Conservation (phyloP, 2,888 invertebrate genomes). For the Pedicia rivosa region DNA sequence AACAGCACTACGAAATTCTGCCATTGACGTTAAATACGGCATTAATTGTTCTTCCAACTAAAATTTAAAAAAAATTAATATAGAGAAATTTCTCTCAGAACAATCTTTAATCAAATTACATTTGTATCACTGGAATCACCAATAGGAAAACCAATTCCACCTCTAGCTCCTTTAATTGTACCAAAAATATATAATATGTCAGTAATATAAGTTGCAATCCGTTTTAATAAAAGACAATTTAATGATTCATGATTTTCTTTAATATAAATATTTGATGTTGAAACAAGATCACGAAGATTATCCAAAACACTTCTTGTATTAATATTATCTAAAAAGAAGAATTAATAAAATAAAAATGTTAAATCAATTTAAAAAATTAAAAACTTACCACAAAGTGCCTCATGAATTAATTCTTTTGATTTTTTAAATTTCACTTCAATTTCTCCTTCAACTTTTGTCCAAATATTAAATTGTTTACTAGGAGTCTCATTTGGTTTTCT, state of each 20-base stretch:
- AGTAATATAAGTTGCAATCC: slow-evolving; percentile 74
- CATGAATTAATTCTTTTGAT: slow-evolving; percentile 52
- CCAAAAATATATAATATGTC: slow-evolving; percentile 64
- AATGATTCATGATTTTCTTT: slow-evolving; percentile 39
- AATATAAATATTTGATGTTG: slow-evolving; percentile 73
- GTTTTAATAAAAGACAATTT: slow-evolving; percentile 53
- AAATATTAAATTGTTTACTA: slow-evolving; percentile 39
- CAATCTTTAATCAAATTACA: slow-evolving; percentile 27
- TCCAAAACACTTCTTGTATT: slow-evolving; percentile 85
- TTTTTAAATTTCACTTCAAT: slow-evolving; percentile 48
- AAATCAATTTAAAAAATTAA: slow-evolving; percentile 1
- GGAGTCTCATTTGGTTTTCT: slow-evolving; percentile 27
- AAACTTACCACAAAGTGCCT: slow-evolving; percentile 64
- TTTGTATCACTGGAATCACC: slow-evolving; percentile 29
- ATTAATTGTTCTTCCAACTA: slow-evolving; percentile 63
- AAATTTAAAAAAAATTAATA: slow-evolving; percentile 8
- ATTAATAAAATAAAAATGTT: slow-evolving; percentile 1
- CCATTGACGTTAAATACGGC: slow-evolving; percentile 76
- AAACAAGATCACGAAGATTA: slow-evolving; percentile 68
- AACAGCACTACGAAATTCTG: slow-evolving; percentile 70
- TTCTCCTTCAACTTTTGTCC: slow-evolving; percentile 51
- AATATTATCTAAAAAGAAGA: slow-evolving; percentile 55
- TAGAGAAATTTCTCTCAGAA: background rate
- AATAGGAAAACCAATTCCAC: slow-evolving; percentile 59
- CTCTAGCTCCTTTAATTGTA: slow-evolving; percentile 45